phyloP scores from a whole-genome alignment of 1,140 invertebrate genomes.

The Caenorhabditis latens region DNA sequence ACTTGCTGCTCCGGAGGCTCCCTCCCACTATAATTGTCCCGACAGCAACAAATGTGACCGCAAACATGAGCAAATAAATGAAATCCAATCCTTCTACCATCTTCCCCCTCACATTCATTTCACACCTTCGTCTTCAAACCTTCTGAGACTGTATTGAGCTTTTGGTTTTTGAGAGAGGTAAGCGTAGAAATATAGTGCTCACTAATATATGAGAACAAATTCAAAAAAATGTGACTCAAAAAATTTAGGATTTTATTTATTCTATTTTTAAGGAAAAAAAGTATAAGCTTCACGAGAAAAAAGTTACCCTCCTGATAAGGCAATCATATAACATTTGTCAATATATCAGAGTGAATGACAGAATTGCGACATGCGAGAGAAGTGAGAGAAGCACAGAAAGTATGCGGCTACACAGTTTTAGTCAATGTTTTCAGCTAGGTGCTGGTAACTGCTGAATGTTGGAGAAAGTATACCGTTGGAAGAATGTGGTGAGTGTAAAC shows the following conservation, averaged over 20 bases:
- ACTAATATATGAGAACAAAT: no score
- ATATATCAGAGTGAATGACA: conserved; percentile 51
- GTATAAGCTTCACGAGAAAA: conserved; percentile 13
- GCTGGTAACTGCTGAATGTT: not conserved
- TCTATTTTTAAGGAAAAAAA: not conserved
- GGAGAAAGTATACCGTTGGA: not conserved
- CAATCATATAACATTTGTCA: conserved; percentile 36
- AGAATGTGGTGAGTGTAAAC: not conserved
- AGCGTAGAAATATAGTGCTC: not conserved
- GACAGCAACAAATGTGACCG: conserved; percentile 47
- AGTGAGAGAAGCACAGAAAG: not conserved
- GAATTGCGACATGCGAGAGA: not conserved
- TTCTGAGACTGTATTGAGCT: not conserved
- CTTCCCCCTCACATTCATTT: not conserved
- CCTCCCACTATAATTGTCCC: conserved; percentile 38
- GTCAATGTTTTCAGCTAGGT: not conserved
- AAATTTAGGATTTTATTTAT: not conserved
- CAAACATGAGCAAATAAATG: conserved; percentile 54
- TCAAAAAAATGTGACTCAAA: no score
- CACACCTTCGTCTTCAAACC: not conserved
- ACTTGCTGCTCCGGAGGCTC: conserved; percentile 30
- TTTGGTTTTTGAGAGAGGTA: not conserved
- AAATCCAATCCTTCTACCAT: conserved; percentile 46
- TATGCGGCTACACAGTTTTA: not conserved
- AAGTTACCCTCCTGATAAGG: conserved; percentile 20